Conservation (phyloP, 1,140 invertebrate species). For the Helicoverpa armigera region DNA sequence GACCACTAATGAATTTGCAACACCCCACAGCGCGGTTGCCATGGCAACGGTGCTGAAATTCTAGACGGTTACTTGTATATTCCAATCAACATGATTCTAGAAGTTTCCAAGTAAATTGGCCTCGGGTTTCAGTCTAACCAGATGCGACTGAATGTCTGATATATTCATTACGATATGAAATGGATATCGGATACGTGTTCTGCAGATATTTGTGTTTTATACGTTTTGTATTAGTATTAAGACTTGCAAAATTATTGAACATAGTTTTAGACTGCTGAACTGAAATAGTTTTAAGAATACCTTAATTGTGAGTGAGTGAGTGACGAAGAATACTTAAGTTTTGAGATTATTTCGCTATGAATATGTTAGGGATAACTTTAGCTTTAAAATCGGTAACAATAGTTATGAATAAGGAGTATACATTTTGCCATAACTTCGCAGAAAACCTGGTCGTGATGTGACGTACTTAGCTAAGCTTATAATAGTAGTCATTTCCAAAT, state of each 20-base stretch:
- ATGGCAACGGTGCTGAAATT: slow-evolving; percentile 3
- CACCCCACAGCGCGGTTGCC: neutral
- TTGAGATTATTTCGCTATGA: too few relatives aligned
- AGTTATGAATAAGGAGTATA: neutral
- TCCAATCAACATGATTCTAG: neutral
- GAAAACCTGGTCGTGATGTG: slow-evolving; percentile 4
- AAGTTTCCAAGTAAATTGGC: neutral
- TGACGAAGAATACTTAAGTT: too few relatives aligned
- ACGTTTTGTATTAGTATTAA: neutral
- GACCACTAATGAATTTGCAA: slow-evolving; percentile 27
- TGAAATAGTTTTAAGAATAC: too few relatives aligned
- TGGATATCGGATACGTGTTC: too few relatives aligned
- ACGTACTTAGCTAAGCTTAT: neutral
- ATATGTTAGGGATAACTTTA: too few relatives aligned
- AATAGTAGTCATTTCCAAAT: slow-evolving; percentile 7
- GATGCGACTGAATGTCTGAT: neutral
- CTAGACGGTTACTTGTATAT: neutral
- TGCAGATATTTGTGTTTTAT: neutral
- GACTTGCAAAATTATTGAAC: neutral
- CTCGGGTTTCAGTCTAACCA: slow-evolving; percentile 1
- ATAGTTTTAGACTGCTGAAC: neutral
- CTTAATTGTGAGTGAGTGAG: too few relatives aligned
- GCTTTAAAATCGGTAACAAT: too few relatives aligned
- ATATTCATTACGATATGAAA: neutral
- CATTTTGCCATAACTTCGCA: neutral